Evolutionary conservation across 2,113 vertebrate genomes (phyloP).

Genomic region (Macroglossus sobrinus): DNA sequence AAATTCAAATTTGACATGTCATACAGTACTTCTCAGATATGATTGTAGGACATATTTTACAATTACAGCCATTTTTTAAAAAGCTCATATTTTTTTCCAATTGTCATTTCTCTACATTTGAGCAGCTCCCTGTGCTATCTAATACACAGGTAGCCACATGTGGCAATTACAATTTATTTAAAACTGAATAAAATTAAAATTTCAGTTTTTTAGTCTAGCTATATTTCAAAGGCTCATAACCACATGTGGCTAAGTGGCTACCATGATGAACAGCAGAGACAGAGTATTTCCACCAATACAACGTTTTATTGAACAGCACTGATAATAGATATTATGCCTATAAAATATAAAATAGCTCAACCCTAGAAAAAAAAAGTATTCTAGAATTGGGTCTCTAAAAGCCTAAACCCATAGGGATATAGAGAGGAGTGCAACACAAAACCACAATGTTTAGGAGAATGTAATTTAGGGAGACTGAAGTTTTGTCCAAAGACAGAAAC

Average conservation of each 20-base stretch:
- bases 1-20: neutral
- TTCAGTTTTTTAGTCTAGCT: neutral
- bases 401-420: neutral
- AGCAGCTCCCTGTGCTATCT: neutral
- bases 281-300: neutral
- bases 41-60: neutral
- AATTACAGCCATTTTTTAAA: neutral
- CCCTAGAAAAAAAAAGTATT: neutral
- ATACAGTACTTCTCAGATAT: neutral
- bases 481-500: neutral
- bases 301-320: neutral
- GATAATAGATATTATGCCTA: neutral
- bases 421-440: neutral
- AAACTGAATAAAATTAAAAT: neutral
- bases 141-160: neutral
- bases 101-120: neutral
- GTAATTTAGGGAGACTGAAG: neutral
- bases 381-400: neutral
- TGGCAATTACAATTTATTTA: neutral
- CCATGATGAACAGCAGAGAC: neutral
- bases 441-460: neutral
- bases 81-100: neutral
- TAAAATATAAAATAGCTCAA: neutral
- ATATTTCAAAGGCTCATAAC: neutral
- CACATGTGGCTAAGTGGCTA: neutral